Percentiles rank a stretch among this genome's conserved stretches.
Conservation (phyloP, 2,113 vertebrate genomes). For the Platichthys flesus region DNA sequence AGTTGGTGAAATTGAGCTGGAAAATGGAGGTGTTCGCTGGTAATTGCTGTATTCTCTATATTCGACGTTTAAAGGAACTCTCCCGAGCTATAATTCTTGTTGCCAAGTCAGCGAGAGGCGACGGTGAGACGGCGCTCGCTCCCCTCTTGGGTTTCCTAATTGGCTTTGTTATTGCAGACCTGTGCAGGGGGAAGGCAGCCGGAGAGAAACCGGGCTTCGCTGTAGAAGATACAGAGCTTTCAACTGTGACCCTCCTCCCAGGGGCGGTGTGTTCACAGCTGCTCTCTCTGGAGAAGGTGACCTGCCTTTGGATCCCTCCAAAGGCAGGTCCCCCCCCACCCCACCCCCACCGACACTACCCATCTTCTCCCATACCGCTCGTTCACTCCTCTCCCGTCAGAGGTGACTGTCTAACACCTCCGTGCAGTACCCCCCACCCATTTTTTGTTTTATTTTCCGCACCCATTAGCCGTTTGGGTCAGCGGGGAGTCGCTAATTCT, state of each 20-base stretch:
- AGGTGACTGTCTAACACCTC: slow-evolving; percentile 69
- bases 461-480: slow-evolving; percentile 62
- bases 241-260: slow-evolving; percentile 73
- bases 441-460: slow-evolving; percentile 13
- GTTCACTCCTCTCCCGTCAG: slow-evolving; percentile 43
- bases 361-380: slow-evolving; percentile 17
- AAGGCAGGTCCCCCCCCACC: too few species aligned
- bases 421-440: slow-evolving; percentile 31
- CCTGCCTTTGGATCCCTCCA: slow-evolving; percentile 67
- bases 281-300: slow-evolving; percentile 79
- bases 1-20: slow-evolving; percentile 44
- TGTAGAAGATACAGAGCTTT: slow-evolving; percentile 67
- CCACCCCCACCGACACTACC: slow-evolving; percentile 7
- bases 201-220: slow-evolving; percentile 63
- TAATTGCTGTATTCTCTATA: slow-evolving; percentile 74
- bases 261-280: slow-evolving; percentile 75
- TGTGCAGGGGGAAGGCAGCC: slow-evolving; percentile 66
- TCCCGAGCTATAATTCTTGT: slow-evolving; percentile 74
- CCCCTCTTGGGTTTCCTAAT: slow-evolving; percentile 80
- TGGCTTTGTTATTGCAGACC: slow-evolving; percentile 82
- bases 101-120: slow-evolving; percentile 78
- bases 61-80: slow-evolving; percentile 73
- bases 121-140: slow-evolving; percentile 62
- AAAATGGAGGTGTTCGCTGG: slow-evolving; percentile 61
- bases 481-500: slow-evolving; percentile 68